These are phyloP conservation scores for Zoanthus sociatus DNA, from an alignment of 92 coral and sea anemone species.

Conservation along the genomic window DNA sequence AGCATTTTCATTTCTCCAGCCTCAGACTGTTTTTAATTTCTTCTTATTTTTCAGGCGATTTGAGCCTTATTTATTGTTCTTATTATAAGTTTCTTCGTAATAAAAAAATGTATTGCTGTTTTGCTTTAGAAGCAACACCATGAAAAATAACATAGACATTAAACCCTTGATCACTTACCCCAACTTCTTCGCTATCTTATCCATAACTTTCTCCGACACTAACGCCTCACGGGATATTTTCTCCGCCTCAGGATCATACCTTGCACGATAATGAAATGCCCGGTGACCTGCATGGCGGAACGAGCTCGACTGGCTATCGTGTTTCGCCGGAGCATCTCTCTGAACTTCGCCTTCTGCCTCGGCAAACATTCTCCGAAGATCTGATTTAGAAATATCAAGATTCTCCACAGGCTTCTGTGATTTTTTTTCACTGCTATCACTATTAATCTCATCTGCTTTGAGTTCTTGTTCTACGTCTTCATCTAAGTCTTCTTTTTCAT, in stretches of 20 bases:
- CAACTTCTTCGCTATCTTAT: neutral
- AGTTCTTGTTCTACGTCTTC: neutral
- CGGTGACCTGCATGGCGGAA: neutral
- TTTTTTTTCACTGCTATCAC: neutral
- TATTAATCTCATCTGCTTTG: neutral
- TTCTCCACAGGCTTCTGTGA: neutral
- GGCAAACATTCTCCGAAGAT: neutral
- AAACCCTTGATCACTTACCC: constrained; percentile 3
- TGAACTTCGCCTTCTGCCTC: constrained; percentile 25
- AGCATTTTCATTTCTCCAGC: too few species aligned
- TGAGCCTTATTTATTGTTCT: too few species aligned
- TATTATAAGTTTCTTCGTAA: neutral
- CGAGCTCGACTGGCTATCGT: neutral
- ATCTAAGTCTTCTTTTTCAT: neutral
- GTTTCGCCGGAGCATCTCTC: neutral
- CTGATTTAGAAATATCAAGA: constrained; percentile 20
- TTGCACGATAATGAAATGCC: constrained; percentile 3
- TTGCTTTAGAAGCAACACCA: neutral
- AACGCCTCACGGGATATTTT: neutral
- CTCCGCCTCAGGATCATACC: constrained; percentile 4
- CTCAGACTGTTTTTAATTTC: too few species aligned
- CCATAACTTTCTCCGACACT: constrained; percentile 24
- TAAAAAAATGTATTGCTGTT: neutral
- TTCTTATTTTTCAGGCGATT: too few species aligned
- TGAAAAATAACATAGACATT: neutral